Conservation (phyloP, 2,113 vertebrate genomes). For the Stigmatopora argus region DNA sequence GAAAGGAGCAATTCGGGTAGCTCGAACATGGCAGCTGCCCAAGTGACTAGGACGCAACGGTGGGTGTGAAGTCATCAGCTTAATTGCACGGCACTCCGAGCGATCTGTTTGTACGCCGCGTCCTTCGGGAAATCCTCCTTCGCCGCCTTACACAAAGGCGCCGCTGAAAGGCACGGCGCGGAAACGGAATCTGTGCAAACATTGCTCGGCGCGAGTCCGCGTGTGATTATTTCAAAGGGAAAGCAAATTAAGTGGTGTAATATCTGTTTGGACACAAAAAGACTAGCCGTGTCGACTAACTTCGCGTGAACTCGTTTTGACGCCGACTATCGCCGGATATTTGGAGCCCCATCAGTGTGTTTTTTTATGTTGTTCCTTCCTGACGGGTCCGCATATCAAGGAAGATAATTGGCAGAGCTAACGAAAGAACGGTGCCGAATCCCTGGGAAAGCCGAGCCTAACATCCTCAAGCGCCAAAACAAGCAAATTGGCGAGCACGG, state of each 20-base stretch:
- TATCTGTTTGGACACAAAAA: background rate
- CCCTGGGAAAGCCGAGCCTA: slow-evolving; percentile 50
- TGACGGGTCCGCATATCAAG: slow-evolving; percentile 32
- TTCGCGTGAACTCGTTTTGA: background rate
- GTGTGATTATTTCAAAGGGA: slow-evolving; percentile 30
- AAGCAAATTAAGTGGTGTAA: slow-evolving; percentile 20
- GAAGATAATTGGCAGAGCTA: slow-evolving; percentile 57
- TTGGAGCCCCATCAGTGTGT: background rate
- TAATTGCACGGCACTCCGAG: slow-evolving; percentile 70
- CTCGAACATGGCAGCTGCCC: slow-evolving; percentile 33
- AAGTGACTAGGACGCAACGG: slow-evolving; percentile 46
- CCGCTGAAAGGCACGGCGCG: slow-evolving; percentile 68
- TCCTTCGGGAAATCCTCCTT: slow-evolving; percentile 68
- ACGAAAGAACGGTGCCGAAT: slow-evolving; percentile 60
- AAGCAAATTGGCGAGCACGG: slow-evolving; percentile 29
- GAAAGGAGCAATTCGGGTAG: slow-evolving; percentile 31
- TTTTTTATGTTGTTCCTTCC: slow-evolving; percentile 2
- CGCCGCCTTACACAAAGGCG: slow-evolving; percentile 64
- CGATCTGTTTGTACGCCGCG: slow-evolving; percentile 49
- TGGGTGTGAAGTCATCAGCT: slow-evolving; percentile 76
- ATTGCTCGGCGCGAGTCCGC: slow-evolving; percentile 37
- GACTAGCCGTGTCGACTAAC: background rate
- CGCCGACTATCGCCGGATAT: background rate
- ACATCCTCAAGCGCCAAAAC: slow-evolving; percentile 52
- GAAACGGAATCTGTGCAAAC: slow-evolving; percentile 67